Conservation (phyloP, 2,113 vertebrate species). For the Apus apus region DNA sequence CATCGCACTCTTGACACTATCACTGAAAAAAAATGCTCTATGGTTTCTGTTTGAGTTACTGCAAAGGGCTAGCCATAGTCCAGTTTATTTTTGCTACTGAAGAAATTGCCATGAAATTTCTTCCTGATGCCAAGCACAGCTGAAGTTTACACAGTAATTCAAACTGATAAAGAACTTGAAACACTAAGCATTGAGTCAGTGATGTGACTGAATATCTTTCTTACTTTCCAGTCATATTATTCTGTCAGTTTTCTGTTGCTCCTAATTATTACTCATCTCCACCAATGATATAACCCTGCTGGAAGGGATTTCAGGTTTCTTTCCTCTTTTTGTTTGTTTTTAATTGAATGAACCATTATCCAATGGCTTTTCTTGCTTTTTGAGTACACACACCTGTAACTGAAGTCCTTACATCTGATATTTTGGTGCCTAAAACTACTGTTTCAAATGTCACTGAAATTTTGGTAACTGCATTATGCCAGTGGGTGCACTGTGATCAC, state of each 20-base stretch:
- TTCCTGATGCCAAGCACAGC: not conserved
- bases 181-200: not conserved
- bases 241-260: not conserved
- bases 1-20: not conserved
- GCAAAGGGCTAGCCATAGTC: not conserved
- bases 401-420: not conserved
- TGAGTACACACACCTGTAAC: not conserved
- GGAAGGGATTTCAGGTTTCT: not conserved
- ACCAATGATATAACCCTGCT: not conserved
- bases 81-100: not conserved
- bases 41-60: not conserved
- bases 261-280: not conserved
- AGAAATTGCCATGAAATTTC: not conserved
- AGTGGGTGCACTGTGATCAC: not conserved
- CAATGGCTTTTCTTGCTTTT: not conserved
- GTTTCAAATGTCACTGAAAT: slow-evolving; percentile 12
- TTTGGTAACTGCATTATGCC: not conserved
- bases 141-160: not conserved
- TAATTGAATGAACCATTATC: not conserved
- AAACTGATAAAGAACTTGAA: not conserved
- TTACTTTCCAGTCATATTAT: not conserved
- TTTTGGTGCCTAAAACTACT: not conserved
- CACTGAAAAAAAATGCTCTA: not conserved
- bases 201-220: not conserved
- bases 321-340: not conserved